Evolutionary conservation across 1,140 invertebrate genomes (phyloP).

Genomic region (Physella acuta): DNA sequence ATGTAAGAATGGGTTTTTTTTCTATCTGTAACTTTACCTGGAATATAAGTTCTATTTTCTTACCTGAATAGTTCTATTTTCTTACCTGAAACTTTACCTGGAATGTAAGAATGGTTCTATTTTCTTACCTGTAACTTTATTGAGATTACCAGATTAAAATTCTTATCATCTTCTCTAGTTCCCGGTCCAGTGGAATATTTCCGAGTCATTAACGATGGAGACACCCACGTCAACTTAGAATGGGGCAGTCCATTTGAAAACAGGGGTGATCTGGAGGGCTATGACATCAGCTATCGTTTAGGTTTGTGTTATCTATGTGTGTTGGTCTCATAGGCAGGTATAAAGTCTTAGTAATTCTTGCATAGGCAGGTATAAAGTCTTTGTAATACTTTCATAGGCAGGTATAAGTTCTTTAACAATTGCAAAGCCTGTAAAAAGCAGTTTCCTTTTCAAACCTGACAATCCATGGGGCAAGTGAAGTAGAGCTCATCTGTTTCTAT

Average conservation of each 20-base stretch:
- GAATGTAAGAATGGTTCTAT: background rate
- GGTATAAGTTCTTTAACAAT: no score
- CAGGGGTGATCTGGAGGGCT: constrained; percentile 91
- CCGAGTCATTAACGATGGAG: constrained; percentile 82
- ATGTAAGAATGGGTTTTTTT: constrained; percentile 31
- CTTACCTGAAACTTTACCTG: background rate
- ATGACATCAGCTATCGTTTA: constrained; percentile 87
- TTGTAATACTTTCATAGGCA: no score
- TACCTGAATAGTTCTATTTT: background rate
- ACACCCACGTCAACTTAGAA: constrained; percentile 81
- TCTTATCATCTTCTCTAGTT: constrained; percentile 64
- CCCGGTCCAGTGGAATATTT: constrained; percentile 85
- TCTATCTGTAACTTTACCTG: background rate
- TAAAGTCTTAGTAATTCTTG: no score
- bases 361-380: no score
- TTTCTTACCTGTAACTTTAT: background rate
- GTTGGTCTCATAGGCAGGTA: no score
- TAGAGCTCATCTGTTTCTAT: no score
- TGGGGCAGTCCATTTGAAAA: constrained; percentile 90
- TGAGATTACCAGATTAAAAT: background rate
- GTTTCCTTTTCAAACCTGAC: no score
- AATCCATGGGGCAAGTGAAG: no score
- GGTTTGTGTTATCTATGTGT: constrained; percentile 58
- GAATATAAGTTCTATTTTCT: background rate
- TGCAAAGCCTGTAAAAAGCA: no score